Evolutionary conservation across 2,113 vertebrate species (phyloP).

Genomic region (Rynchops niger): DNA sequence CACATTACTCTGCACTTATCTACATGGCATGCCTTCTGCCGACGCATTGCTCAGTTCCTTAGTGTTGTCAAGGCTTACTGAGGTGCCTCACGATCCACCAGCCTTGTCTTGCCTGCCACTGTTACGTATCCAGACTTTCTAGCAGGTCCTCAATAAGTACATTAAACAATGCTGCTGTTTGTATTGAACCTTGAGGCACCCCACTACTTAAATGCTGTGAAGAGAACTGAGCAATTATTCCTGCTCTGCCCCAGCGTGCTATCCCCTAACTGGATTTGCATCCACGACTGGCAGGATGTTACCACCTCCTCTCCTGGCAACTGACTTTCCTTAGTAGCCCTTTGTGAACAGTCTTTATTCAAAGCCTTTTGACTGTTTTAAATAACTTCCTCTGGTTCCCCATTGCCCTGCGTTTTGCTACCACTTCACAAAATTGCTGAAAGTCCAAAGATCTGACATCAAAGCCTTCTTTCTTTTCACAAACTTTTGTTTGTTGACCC

Average conservation of each 20-base stretch:
- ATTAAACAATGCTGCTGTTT: slow-evolving; percentile 22
- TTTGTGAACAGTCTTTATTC: slow-evolving; percentile 34
- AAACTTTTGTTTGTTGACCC: background rate
- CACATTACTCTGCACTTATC: slow-evolving; percentile 12
- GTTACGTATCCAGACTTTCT: slow-evolving; percentile 12
- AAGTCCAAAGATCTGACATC: background rate
- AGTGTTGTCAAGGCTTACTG: slow-evolving; percentile 24
- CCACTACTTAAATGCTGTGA: slow-evolving; percentile 37
- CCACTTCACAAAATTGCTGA: slow-evolving; percentile 3
- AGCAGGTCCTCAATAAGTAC: slow-evolving; percentile 33
- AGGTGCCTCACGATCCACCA: slow-evolving; percentile 28
- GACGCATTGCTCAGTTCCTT: slow-evolving; percentile 42
- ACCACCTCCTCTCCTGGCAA: slow-evolving; percentile 22
- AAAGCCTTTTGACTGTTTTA: slow-evolving; percentile 43
- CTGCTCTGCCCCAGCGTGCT: background rate
- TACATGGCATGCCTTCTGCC: slow-evolving; percentile 31
- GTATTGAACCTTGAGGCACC: slow-evolving; percentile 17
- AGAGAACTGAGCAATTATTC: slow-evolving; percentile 51
- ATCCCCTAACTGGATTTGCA: slow-evolving; percentile 61
- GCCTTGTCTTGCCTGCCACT: slow-evolving; percentile 26
- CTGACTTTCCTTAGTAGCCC: slow-evolving; percentile 34
- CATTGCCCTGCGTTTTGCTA: slow-evolving; percentile 7
- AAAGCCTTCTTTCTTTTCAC: background rate
- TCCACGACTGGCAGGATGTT: slow-evolving; percentile 32
- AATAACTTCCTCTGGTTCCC: slow-evolving; percentile 48